phyloP scores from a whole-genome alignment of 2,797 vertebrate species.

The Megaceryle alcyon region DNA sequence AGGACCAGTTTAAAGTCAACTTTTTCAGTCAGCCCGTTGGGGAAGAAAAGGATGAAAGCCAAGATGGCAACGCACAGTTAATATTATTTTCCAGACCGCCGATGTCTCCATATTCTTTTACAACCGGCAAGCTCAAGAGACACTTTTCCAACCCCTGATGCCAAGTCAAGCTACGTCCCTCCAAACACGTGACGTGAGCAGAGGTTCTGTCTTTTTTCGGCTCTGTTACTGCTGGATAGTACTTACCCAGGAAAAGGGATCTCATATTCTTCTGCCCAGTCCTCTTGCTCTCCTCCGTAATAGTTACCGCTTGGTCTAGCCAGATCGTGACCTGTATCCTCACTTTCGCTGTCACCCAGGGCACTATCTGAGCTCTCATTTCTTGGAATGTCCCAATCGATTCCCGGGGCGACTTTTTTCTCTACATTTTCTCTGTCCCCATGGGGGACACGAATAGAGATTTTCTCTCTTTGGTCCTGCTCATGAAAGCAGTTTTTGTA shows the following conservation, averaged over 20 bases:
- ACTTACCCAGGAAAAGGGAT: slow-evolving; percentile 94
- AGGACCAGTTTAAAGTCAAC: not conserved
- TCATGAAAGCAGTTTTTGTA: slow-evolving; percentile 86
- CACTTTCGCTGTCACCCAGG: slow-evolving; percentile 98
- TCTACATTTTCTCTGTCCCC: slow-evolving; percentile 84
- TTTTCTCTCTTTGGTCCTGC: slow-evolving; percentile 86
- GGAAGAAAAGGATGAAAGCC: not conserved
- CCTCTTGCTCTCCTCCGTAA: slow-evolving; percentile 86
- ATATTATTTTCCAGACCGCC: not conserved
- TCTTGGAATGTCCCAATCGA: slow-evolving; percentile 98
- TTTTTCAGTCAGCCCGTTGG: not conserved
- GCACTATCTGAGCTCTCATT: slow-evolving; percentile 99
- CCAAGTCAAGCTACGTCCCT: not conserved
- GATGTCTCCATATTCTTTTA: not conserved
- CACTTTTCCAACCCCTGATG: not conserved
- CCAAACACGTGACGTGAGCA: not conserved
- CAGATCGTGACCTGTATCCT: slow-evolving; percentile 86
- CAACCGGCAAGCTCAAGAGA: not conserved
- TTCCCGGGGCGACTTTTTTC: slow-evolving; percentile 80
- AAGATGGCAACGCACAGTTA: not conserved
- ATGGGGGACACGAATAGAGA: slow-evolving; percentile 83
- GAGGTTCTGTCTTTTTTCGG: not conserved
- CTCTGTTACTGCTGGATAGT: not conserved
- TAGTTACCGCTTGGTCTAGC: slow-evolving; percentile 75
- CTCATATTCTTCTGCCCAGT: slow-evolving; percentile 95